These are phyloP conservation scores for Phyllopteryx taeniolatus DNA, from an alignment of 2,113 vertebrate genomes.

Conservation along the genomic window DNA sequence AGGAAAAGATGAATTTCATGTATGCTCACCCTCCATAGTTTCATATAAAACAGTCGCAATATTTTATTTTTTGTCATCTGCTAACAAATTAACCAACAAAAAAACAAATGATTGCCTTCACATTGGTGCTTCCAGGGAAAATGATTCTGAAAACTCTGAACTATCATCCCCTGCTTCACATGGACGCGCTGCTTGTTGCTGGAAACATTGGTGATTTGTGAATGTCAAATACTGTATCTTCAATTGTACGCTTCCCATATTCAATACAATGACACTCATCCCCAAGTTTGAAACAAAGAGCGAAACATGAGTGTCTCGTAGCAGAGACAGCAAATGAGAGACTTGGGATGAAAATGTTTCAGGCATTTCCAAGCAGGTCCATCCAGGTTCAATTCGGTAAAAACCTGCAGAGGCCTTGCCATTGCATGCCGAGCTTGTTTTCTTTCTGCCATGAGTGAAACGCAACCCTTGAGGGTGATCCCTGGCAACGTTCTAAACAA, in stretches of 20 bases:
- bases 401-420: conserved; percentile 9
- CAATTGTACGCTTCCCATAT: not conserved
- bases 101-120: no score
- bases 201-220: not conserved
- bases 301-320: not conserved
- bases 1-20: no score
- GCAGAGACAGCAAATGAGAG: not conserved
- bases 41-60: no score
- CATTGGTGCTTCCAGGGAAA: no score
- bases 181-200: not conserved
- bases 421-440: conserved; percentile 27
- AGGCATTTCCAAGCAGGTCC: conserved; percentile 7
- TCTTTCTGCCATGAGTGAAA: conserved; percentile 49
- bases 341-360: not conserved
- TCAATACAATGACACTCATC: not conserved
- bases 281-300: not conserved
- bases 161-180: no score
- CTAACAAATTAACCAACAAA: no score
- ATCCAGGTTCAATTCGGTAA: conserved; percentile 27
- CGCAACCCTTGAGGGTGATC: conserved; percentile 28
- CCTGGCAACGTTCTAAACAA: conserved; percentile 46
- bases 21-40: no score
- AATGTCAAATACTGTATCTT: not conserved
- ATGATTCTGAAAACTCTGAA: no score
- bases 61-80: no score